phyloP scores from a whole-genome alignment of 2,888 invertebrate genomes.

The Pristionchus japonicus region DNA sequence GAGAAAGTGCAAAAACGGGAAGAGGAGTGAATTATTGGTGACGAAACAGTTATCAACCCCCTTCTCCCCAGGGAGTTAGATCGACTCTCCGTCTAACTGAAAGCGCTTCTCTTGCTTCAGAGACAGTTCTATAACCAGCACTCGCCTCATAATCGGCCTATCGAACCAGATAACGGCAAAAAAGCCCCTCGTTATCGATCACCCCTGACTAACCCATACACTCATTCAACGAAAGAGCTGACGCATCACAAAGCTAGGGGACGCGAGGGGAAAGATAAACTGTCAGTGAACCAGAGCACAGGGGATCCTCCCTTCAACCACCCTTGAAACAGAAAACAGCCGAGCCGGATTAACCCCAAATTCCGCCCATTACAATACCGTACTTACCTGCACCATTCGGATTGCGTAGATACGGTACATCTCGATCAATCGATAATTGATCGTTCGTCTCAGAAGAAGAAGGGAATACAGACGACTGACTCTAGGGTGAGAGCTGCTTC shows the following conservation, averaged over 20 bases:
- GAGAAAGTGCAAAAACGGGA: neutral
- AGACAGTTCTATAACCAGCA: neutral
- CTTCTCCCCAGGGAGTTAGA: neutral
- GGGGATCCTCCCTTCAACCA: neutral
- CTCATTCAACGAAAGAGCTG: neutral
- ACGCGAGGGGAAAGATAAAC: slow-evolving; percentile 3
- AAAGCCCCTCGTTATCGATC: slow-evolving; percentile 15
- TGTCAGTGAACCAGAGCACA: neutral
- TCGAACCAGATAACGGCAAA: neutral
- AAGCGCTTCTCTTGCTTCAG: neutral
- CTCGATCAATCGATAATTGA: neutral
- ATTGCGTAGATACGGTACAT: slow-evolving; percentile 12
- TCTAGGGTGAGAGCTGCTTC: neutral
- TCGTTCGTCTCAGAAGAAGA: neutral
- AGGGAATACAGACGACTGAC: neutral
- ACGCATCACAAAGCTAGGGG: neutral
- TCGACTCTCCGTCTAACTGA: neutral
- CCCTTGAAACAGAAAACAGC: neutral
- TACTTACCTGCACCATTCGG: neutral
- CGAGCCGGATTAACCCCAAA: neutral
- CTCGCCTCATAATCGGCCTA: neutral
- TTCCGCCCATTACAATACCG: neutral
- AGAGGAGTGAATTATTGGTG: neutral
- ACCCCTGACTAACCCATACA: slow-evolving; percentile 10
- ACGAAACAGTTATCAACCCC: neutral